Base-by-base conservation (phyloP, 2,888 invertebrate genomes). In the Adela reaumurella region DNA sequence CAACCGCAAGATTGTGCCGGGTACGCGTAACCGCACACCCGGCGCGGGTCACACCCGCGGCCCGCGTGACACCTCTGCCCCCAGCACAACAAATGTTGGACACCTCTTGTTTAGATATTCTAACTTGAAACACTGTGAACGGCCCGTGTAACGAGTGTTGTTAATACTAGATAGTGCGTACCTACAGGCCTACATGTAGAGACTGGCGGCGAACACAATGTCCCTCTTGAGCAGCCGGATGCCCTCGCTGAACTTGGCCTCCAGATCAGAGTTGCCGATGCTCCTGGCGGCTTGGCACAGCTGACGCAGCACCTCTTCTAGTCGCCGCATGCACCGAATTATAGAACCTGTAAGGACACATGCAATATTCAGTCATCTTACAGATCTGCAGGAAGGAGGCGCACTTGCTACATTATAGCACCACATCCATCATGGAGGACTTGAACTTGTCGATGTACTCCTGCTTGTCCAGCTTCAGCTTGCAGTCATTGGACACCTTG, bases 141-240 rank as follows among this genome's bases (percentile, higher is more conserved):
- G 24, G 8, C 24, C 5, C 24, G 8, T 6, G 24, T 24, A 24
- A 24, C n/a, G 24, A 24, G 24, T 24, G 8, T 24, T 24, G 24
- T 24, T 4, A 24, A 8, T 8, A 24, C 5, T 24, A 6, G 24
- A 6, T 24, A 14, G 35, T 35, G 14, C 24, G 5, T 10, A 35
- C 6, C 35, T 8, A 14, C 35, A 24, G 35, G 11, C 6, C 35
- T 57, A 78, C 78, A 78, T 78, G 55, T 99, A 99, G 48, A 99
- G 84, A 70, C 97, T 97, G 50, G 98, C 97, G 18, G 99, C 99
- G 74, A 99, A 99, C n/a, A 99, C 94, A 65, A 99, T 99, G 69
- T 99, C 99, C 56, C 99, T 84, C 72, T 99, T 99, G 50, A 99
- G 85, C 54, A 92, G 72, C 61, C 90, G 90, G 56, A 97, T 91